phyloP scores from a whole-genome alignment of 1,140 invertebrate species.

The Neodiprion pinetum region DNA sequence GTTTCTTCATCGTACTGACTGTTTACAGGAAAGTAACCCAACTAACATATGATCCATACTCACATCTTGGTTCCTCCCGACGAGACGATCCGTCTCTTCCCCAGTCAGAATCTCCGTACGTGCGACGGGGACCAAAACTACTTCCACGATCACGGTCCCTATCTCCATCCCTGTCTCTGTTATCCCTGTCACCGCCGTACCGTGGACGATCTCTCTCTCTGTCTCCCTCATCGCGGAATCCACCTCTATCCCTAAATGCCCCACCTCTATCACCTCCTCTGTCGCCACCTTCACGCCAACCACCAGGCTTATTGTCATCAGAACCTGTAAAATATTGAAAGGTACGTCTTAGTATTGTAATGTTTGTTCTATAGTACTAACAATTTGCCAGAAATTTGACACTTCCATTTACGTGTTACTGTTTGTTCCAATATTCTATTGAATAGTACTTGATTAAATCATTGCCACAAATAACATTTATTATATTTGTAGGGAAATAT shows the following conservation, averaged over 20 bases:
- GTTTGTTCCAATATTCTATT: too few relatives aligned
- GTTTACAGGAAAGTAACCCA: background rate
- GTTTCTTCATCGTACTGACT: background rate
- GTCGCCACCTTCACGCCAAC: constrained; percentile 61
- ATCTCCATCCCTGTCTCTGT: constrained; percentile 53
- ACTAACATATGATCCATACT: background rate
- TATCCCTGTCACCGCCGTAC: constrained; percentile 52
- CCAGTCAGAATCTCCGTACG: constrained; percentile 47
- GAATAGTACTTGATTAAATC: too few relatives aligned
- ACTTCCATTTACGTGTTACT: too few relatives aligned
- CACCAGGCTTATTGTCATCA: constrained; percentile 61
- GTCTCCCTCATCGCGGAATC: constrained; percentile 46
- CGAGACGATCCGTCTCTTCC: constrained; percentile 33
- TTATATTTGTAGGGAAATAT: too few relatives aligned
- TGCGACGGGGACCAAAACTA: constrained; percentile 51
- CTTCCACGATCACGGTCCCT: constrained; percentile 47
- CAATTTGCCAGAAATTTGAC: too few relatives aligned
- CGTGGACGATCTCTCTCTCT: constrained; percentile 53
- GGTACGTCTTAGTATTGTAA: too few relatives aligned
- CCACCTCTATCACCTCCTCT: constrained; percentile 46
- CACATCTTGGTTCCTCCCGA: constrained; percentile 8
- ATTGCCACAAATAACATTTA: too few relatives aligned
- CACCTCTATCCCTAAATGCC: constrained; percentile 49
- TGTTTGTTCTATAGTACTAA: too few relatives aligned
- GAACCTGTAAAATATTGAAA: constrained; percentile 42